Conservation (phyloP, 2,888 invertebrate genomes). For the Anorthoa munda region DNA sequence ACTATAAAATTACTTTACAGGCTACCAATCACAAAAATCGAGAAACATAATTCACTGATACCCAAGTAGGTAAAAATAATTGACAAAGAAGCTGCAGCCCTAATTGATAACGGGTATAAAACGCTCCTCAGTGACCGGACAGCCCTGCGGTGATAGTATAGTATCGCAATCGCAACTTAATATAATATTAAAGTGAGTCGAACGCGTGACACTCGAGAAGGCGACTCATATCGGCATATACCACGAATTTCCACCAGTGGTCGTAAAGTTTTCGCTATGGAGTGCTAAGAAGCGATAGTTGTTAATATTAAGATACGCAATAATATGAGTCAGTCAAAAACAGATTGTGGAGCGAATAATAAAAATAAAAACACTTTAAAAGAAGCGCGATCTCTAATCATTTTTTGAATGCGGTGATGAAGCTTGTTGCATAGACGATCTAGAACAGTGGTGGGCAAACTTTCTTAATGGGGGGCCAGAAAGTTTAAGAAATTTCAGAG, state of each 20-base stretch:
- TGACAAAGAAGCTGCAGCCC: conserved; percentile 28
- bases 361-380: background rate
- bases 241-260: conserved; percentile 37
- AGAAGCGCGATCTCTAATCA: background rate
- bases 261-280: conserved; percentile 24
- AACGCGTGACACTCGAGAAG: conserved; percentile 45
- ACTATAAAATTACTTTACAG: background rate
- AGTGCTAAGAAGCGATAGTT: conserved; percentile 25
- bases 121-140: conserved; percentile 21
- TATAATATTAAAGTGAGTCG: conserved; percentile 45
- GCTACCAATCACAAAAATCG: background rate
- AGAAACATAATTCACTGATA: no score
- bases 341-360: background rate
- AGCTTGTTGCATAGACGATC: background rate
- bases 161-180: conserved; percentile 43
- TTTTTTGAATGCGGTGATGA: background rate
- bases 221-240: conserved; percentile 46
- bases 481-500: no score
- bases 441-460: no score
- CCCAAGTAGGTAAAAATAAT: background rate
- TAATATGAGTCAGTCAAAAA: background rate
- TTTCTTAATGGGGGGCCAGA: no score
- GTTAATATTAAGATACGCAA: background rate
- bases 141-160: conserved; percentile 45
- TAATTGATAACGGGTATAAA: conserved; percentile 45